phyloP scores from a whole-genome alignment of 1,140 invertebrate species.

The Coboldia fuscipes region DNA sequence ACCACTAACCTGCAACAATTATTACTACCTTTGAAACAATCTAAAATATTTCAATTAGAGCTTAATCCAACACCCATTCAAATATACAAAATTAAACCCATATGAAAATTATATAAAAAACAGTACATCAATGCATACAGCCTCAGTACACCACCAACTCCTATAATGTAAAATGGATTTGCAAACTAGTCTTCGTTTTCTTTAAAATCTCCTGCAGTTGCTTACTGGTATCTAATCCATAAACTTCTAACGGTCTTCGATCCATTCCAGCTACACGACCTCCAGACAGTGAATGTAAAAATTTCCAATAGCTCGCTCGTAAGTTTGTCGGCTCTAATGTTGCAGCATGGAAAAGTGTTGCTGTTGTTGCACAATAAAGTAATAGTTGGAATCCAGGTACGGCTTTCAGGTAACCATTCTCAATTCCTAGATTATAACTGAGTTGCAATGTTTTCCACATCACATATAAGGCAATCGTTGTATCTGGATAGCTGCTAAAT shows the following conservation, averaged over 20 bases:
- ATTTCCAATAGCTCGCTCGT: constrained; percentile 66
- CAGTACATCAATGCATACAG: too few species aligned
- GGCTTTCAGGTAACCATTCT: constrained; percentile 30
- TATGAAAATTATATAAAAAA: too few species aligned
- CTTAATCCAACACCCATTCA: too few species aligned
- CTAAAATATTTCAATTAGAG: too few species aligned
- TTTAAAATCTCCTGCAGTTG: constrained; percentile 22
- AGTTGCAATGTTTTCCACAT: constrained; percentile 49
- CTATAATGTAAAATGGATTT: not conserved
- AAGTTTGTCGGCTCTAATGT: constrained; percentile 58
- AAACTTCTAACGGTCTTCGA: constrained; percentile 29
- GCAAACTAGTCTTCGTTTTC: constrained; percentile 8
- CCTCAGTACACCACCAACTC: too few species aligned
- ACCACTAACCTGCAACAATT: too few species aligned
- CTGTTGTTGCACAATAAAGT: constrained; percentile 59
- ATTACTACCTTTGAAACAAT: too few species aligned
- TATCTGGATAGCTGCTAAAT: constrained; percentile 40
- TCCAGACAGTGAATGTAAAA: constrained; percentile 50
- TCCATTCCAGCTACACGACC: constrained; percentile 33
- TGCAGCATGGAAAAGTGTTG: constrained; percentile 58
- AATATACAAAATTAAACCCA: too few species aligned
- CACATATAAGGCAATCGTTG: constrained; percentile 42
- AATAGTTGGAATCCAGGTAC: constrained; percentile 38
- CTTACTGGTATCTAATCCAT: constrained; percentile 27
- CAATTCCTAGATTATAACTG: constrained; percentile 32